Evolutionary conservation across 2,113 vertebrate genomes (phyloP), one percentile per base, ranked within the genome.

Genomic region (Ardeotis arabs): DNA sequence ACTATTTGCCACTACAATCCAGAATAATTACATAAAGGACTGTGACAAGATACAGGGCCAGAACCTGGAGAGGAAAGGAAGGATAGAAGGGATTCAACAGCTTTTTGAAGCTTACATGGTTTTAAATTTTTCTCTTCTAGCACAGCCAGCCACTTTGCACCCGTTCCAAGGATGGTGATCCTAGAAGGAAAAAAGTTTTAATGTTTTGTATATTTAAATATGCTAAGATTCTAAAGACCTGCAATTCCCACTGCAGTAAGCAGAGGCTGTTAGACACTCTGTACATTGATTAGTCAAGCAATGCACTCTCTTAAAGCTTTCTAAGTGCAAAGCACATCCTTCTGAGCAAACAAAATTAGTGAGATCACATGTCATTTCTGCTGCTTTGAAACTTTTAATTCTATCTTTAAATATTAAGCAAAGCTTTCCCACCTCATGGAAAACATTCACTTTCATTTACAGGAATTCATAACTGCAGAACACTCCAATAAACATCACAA

Each of bases 111-210:
- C 98, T 99, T 97, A 99, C 99, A 97, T 41, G 99, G 99, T 93
- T 98, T 99, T 74, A 99, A 95, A 81, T 98, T 98, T 74, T 97
- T 98, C 98, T 99, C 99, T 94, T 99, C 99, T 29, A 99, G 97
- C 83, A 99, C 99, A 12, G 99, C 90, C 95, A 99, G 97, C 99
- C 99, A 99, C 97, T 99, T 99, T 31, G 99, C 99, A 21, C 99
- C 99, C 0, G 99, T 99, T 44, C 99, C 99, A 58, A 99, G 99
- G 93, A 99, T 98, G 49, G 99, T 99, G 97, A 99, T 99, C 87
- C 99, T 99, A 94, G 10, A 29, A 55, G 39, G 29, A 70, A 72
- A 72, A 50, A 44, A 83, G 44, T 20, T 93, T 35, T 45, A 27
- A 9, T 27, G 12, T 45, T 90, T 76, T 52, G 56, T 63, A n/a